phyloP scores from a whole-genome alignment of 2,113 vertebrate species.

The Paralichthys olivaceus region DNA sequence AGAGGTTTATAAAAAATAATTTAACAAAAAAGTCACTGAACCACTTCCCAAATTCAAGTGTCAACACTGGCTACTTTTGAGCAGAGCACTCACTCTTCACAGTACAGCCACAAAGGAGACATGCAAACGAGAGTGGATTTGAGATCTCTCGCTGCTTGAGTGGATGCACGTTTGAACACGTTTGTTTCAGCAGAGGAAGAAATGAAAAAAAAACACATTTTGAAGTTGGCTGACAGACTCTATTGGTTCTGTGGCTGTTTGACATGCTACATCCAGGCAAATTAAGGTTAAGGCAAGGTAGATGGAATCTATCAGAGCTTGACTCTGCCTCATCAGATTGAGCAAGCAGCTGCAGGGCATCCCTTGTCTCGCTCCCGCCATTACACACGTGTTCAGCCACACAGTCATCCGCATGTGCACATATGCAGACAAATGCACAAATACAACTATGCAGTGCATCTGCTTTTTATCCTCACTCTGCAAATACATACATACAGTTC shows the following conservation, averaged over 20 bases:
- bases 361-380: conserved; percentile 70
- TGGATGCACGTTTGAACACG: conserved; percentile 68
- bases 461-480: conserved; percentile 16
- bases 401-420: conserved; percentile 5
- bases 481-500: neutral
- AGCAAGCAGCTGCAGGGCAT: conserved; percentile 81
- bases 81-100: conserved; percentile 1
- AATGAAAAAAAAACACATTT: conserved; percentile 61
- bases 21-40: conserved; percentile 8
- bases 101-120: conserved; percentile 17
- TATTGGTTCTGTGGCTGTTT: conserved; percentile 75
- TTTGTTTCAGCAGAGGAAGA: conserved; percentile 53
- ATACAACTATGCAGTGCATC: neutral
- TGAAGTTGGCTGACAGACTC: conserved; percentile 80
- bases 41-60: conserved; percentile 10
- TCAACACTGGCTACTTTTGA: conserved; percentile 13
- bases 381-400: conserved; percentile 41
- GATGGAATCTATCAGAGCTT: conserved; percentile 76
- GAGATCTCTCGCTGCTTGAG: conserved; percentile 56
- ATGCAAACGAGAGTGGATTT: conserved; percentile 27
- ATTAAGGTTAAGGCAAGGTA: conserved; percentile 85
- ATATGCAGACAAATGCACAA: neutral
- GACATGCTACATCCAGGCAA: conserved; percentile 78
- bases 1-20: conserved; percentile 5
- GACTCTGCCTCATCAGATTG: conserved; percentile 78